Evolutionary conservation across 2,888 invertebrate species (phyloP).

Genomic region (Melanostoma scalare): DNA sequence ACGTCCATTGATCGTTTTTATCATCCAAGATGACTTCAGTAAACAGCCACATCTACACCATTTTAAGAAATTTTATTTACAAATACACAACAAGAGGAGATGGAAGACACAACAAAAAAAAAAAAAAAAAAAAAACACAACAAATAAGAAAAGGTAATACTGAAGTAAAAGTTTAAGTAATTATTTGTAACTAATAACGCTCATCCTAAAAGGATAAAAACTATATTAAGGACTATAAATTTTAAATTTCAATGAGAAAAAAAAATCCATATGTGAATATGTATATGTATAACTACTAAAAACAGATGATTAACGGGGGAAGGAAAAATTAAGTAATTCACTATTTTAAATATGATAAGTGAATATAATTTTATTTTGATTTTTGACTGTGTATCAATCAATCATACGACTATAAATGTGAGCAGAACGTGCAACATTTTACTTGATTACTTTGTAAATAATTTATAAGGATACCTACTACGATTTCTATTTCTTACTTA

Average conservation of each 20-base stretch:
- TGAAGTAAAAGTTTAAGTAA: constrained; percentile 3
- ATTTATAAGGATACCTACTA: background rate
- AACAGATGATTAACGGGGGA: background rate
- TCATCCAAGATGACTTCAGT: constrained; percentile 75
- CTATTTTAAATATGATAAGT: background rate
- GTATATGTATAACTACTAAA: constrained; percentile 16
- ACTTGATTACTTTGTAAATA: background rate
- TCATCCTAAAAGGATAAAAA: constrained; percentile 43
- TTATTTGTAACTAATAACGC: constrained; percentile 50
- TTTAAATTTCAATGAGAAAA: constrained; percentile 30
- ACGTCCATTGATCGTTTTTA: constrained; percentile 76
- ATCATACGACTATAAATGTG: background rate
- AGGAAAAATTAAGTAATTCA: background rate
- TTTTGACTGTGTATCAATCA: constrained; percentile 20
- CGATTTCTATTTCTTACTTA: background rate
- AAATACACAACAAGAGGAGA: background rate
- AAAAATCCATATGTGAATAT: constrained; percentile 26
- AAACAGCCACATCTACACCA: constrained; percentile 2
- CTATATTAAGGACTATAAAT: constrained; percentile 45
- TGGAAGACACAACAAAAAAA: background rate
- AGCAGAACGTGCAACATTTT: too few species aligned
- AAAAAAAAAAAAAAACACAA: too few species aligned
- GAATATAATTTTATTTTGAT: background rate
- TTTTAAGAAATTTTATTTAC: constrained; percentile 20
- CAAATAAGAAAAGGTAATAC: constrained; percentile 8